A percentile compares a stretch with the other conserved stretches of the same genome.
Evolutionary conservation across 2,797 vertebrate genomes (phyloP).

Genomic region (Anolis apletophallus): DNA sequence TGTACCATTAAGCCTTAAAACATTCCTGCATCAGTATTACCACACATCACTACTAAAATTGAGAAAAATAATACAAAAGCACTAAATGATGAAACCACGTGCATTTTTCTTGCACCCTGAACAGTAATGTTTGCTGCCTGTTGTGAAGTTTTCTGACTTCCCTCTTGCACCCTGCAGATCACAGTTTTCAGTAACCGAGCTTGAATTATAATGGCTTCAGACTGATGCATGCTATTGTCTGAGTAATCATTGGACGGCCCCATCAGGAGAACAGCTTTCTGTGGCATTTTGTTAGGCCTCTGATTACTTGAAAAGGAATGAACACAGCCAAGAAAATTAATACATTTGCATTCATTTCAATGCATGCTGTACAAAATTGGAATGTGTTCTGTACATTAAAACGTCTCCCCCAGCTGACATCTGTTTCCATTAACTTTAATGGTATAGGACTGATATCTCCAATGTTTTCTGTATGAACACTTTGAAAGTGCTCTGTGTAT

Average conservation of each 20-base stretch:
- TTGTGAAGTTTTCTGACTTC: background rate
- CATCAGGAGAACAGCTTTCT: background rate
- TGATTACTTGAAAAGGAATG: background rate
- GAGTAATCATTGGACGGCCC: background rate
- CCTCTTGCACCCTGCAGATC: background rate
- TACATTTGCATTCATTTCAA: background rate
- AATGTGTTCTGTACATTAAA: fast-evolving
- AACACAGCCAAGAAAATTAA: background rate
- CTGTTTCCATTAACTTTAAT: background rate
- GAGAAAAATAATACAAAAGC: background rate
- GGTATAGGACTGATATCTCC: background rate
- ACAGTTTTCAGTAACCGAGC: background rate
- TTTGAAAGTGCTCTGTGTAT: background rate
- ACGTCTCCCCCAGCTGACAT: background rate
- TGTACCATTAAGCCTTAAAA: background rate
- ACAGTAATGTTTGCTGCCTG: fast-evolving
- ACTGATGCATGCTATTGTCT: background rate
- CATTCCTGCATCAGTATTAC: too few relatives aligned
- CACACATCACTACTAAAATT: background rate
- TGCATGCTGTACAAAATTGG: fast-evolving
- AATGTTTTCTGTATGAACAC: background rate
- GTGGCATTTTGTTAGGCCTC: background rate
- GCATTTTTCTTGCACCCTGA: background rate
- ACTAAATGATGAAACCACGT: background rate
- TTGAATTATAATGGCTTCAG: background rate